Conservation (phyloP, 2,888 invertebrate genomes). For the Lasioglossum zephyrum region DNA sequence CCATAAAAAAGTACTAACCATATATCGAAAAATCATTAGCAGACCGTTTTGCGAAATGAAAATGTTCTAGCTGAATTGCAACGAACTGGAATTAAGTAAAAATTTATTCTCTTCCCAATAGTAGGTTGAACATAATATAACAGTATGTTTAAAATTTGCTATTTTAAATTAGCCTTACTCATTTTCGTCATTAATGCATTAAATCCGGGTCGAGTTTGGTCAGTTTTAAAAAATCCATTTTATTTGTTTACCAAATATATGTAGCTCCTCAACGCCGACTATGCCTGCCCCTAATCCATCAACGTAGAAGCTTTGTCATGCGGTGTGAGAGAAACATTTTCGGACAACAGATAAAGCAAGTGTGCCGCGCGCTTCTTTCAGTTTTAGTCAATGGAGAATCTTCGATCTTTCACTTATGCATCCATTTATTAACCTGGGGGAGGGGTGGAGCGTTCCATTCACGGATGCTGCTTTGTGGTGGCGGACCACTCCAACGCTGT, state of each 20-base stretch:
- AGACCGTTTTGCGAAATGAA: too few species aligned
- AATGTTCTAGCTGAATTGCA: too few species aligned
- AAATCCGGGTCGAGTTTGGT: too few species aligned
- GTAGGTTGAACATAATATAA: too few species aligned
- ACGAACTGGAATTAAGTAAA: too few species aligned
- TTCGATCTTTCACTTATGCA: conserved; percentile 6
- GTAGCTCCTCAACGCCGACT: neutral
- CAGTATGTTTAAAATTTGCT: too few species aligned
- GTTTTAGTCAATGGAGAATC: neutral
- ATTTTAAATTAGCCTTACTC: too few species aligned
- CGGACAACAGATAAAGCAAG: neutral
- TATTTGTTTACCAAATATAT: neutral
- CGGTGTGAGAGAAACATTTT: neutral
- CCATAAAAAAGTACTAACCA: too few species aligned
- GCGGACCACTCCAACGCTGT: neutral
- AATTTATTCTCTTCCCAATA: too few species aligned
- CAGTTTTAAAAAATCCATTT: too few species aligned
- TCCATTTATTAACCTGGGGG: neutral
- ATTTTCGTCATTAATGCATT: too few species aligned
- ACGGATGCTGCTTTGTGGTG: neutral
- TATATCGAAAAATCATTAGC: too few species aligned
- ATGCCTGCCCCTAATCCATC: neutral
- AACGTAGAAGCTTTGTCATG: neutral
- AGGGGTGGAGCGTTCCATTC: neutral
- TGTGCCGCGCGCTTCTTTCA: conserved; percentile 1